A percentile compares a stretch with the other conserved stretches of the same genome.
phyloP scores from a whole-genome alignment of 1,140 invertebrate species.

The Eupeodes corollae region DNA sequence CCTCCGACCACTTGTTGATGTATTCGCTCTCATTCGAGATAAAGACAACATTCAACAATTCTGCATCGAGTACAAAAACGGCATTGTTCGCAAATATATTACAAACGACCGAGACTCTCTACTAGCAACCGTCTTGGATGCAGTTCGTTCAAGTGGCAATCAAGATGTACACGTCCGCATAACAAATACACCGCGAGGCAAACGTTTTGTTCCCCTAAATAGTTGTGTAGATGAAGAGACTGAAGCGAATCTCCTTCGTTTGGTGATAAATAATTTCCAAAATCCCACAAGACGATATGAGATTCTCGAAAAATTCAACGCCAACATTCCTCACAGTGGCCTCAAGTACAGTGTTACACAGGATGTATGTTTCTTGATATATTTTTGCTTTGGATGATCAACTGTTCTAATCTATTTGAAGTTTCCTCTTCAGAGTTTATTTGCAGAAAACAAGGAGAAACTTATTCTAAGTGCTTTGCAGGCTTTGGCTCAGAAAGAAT shows the following conservation, averaged over 20 bases:
- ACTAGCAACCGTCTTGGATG: conserved; percentile 89
- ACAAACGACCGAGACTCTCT: conserved; percentile 82
- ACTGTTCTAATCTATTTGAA: background rate
- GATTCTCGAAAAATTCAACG: conserved; percentile 87
- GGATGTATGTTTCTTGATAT: conserved; percentile 60
- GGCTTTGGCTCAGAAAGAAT: conserved; percentile 59
- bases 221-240: conserved; percentile 89
- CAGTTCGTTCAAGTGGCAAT: conserved; percentile 91
- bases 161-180: conserved; percentile 94
- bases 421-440: conserved; percentile 57
- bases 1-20: conserved; percentile 73
- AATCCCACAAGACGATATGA: conserved; percentile 44
- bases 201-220: conserved; percentile 78
- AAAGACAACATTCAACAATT: conserved; percentile 88
- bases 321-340: conserved; percentile 95
- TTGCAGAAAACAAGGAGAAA: conserved; percentile 98
- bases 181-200: conserved; percentile 65
- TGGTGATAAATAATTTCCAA: conserved; percentile 35
- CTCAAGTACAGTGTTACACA: conserved; percentile 90
- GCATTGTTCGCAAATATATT: conserved; percentile 74
- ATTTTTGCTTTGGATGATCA: background rate
- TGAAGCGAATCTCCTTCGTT: conserved; percentile 56
- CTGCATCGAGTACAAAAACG: conserved; percentile 88
- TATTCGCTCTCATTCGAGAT: conserved; percentile 85
- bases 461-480: conserved; percentile 73